Percentiles rank a stretch among this genome's conserved stretches.
phyloP scores from a whole-genome alignment of 2,113 vertebrate genomes.

The Cricetomys ansorgei region DNA sequence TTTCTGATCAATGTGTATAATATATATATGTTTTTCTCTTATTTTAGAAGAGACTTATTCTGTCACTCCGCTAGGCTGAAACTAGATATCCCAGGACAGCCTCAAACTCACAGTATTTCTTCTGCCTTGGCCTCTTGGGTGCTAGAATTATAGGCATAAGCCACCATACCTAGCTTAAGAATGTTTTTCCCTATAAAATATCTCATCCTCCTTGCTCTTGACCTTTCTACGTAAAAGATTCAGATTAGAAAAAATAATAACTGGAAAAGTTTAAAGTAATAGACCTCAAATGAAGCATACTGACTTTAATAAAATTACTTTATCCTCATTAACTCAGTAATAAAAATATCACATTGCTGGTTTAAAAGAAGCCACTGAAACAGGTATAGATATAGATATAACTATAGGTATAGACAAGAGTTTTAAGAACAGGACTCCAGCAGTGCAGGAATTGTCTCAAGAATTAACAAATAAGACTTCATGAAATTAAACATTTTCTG shows the following conservation, averaged over 20 bases:
- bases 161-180: neutral
- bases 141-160: neutral
- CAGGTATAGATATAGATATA: neutral
- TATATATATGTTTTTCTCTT: neutral
- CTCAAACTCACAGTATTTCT: neutral
- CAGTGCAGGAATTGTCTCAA: neutral
- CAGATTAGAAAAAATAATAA: neutral
- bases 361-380: neutral
- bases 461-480: neutral
- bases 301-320: neutral
- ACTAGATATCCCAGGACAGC: neutral
- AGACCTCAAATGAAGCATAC: slow-evolving; percentile 14
- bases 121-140: neutral
- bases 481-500: neutral
- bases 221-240: neutral
- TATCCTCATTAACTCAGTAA: neutral
- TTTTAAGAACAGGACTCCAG: neutral
- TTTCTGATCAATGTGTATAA: neutral
- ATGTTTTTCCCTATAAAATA: neutral
- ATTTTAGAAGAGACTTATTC: neutral
- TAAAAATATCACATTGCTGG: neutral
- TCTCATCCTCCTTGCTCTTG: neutral
- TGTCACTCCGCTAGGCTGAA: neutral
- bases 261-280: neutral
- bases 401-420: neutral